Conservation (phyloP, 2,797 vertebrate genomes). For the Dendrocincla tyrannina region DNA sequence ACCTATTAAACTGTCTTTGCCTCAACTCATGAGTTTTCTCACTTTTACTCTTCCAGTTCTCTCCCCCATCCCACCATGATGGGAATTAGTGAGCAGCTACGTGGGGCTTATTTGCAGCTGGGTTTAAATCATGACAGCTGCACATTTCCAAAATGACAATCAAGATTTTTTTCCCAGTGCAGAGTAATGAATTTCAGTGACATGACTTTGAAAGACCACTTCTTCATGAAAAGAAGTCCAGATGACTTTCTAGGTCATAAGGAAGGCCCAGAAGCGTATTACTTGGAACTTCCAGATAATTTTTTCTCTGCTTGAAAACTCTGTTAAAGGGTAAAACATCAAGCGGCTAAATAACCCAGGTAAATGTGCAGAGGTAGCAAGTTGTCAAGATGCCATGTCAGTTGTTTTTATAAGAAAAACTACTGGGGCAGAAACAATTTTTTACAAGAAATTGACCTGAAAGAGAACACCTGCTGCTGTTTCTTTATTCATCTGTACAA, state of each 20-base stretch:
- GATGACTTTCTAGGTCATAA: background rate
- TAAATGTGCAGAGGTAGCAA: background rate
- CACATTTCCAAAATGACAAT: background rate
- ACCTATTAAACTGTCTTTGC: background rate
- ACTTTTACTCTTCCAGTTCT: background rate
- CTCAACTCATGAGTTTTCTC: background rate
- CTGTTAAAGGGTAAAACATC: background rate
- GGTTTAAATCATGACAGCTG: background rate
- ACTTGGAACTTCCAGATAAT: background rate
- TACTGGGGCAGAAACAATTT: background rate
- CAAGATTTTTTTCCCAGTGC: background rate
- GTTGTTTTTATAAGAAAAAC: conserved; percentile 28
- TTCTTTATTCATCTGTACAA: background rate
- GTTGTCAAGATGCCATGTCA: conserved; percentile 8
- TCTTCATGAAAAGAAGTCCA: background rate
- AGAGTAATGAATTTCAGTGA: background rate
- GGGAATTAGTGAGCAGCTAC: background rate
- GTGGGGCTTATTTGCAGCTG: background rate
- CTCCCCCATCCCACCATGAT: background rate
- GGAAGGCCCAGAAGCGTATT: background rate
- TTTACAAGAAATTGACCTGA: conserved; percentile 34
- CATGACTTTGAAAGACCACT: background rate
- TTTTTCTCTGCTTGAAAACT: conserved; percentile 32
- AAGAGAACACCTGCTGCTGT: background rate
- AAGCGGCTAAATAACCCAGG: background rate